A percentile compares a stretch with the other conserved stretches of the same genome.
Conservation (phyloP, 2,113 vertebrate genomes). For the Laticauda colubrina region DNA sequence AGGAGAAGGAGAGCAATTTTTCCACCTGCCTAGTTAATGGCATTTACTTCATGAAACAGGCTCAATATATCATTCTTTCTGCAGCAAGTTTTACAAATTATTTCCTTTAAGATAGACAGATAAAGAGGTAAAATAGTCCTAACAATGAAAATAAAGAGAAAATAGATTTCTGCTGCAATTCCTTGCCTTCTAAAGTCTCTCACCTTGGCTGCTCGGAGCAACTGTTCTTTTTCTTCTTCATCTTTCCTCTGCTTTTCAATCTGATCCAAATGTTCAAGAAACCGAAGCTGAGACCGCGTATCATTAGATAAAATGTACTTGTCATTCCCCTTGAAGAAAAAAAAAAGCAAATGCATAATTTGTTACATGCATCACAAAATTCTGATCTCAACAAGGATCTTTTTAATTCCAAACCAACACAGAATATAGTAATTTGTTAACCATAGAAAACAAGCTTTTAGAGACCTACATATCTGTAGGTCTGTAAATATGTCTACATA, state of each 20-base stretch:
- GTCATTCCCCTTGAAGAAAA: constrained; percentile 73
- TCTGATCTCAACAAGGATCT: background rate
- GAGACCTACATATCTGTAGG: background rate
- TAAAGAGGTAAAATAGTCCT: background rate
- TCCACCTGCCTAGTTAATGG: background rate
- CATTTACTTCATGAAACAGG: background rate
- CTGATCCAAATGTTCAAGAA: constrained; percentile 87
- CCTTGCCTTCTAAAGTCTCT: constrained; percentile 18
- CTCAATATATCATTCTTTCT: background rate
- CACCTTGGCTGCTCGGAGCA: constrained; percentile 87
- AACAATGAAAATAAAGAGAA: background rate
- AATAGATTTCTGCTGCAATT: background rate
- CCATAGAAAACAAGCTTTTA: background rate
- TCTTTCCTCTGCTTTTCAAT: constrained; percentile 81
- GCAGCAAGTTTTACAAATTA: background rate
- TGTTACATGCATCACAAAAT: background rate
- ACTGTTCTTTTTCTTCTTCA: constrained; percentile 82
- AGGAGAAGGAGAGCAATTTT: background rate
- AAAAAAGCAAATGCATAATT: background rate
- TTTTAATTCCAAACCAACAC: background rate
- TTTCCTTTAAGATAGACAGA: background rate
- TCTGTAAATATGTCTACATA: no score
- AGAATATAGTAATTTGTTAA: background rate
- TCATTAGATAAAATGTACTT: constrained; percentile 77
- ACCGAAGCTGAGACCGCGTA: constrained; percentile 85